Evolutionary conservation across 2,888 invertebrate species (phyloP).

Genomic region (Geophilus truncorum): DNA sequence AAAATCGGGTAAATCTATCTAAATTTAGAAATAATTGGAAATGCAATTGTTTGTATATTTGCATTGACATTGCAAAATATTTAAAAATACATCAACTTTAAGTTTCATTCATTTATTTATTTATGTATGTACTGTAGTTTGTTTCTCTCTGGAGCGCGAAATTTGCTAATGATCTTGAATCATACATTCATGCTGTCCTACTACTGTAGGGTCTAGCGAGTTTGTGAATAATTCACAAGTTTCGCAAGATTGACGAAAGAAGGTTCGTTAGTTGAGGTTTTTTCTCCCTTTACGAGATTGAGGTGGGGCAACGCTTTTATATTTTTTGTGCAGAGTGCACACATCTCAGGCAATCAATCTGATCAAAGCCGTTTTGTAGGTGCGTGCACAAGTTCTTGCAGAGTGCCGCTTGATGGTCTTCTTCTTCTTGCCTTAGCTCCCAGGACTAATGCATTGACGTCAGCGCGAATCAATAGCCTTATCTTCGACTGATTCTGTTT

Average conservation of each 20-base stretch:
- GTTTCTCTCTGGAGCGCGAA: neutral
- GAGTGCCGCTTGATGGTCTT: slow-evolving; percentile 7
- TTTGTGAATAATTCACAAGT: slow-evolving; percentile 5
- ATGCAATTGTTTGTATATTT: too few species aligned
- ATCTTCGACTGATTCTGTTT: neutral
- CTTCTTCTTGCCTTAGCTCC: slow-evolving; percentile 6
- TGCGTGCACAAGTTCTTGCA: slow-evolving; percentile 22
- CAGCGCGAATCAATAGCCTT: neutral
- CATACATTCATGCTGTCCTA: neutral
- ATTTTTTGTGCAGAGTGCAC: neutral
- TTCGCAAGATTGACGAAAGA: neutral
- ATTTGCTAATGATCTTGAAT: neutral
- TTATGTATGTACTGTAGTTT: too few species aligned
- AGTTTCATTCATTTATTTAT: neutral
- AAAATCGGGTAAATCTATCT: too few species aligned
- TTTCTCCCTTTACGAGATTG: neutral
- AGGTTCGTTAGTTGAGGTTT: slow-evolving; percentile 11
- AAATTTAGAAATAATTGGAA: too few species aligned
- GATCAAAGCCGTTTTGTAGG: slow-evolving; percentile 27
- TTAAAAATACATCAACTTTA: neutral
- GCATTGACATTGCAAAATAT: too few species aligned
- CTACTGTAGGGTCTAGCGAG: neutral
- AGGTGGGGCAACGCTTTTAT: neutral
- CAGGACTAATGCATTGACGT: slow-evolving; percentile 3
- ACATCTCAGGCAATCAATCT: slow-evolving; percentile 17